Evolutionary conservation across 2,113 vertebrate genomes (phyloP), one percentile per base, ranked within the genome.

Genomic region (Caloenas nicobarica): DNA sequence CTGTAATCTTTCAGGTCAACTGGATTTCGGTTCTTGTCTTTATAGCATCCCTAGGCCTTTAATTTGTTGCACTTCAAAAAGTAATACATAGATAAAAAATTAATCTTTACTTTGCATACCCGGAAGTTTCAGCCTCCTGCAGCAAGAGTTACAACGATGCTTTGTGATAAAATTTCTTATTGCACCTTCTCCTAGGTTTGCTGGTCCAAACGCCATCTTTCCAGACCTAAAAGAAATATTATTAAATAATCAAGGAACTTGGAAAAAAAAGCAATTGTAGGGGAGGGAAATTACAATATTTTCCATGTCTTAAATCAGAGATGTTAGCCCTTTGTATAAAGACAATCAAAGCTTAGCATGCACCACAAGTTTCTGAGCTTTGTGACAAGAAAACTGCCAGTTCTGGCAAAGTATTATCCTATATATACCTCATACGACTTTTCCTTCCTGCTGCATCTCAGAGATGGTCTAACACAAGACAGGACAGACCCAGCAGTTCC

Each of bases 131-230:
- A 99, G 98, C 71, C 97, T 98, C 94, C 86, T 97, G 93, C 99
- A 99, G 97, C 98, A 99, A 66, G 98, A 95, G 93, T 99, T 98
- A 95, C 99, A 99, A n/a, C 53, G 96, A 96, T 99, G 99, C 94
- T 99, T 99, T 96, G 98, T 97, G 96, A 99, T 97, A 97, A 99
- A 99, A 82, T 98, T 98, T 80, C 96, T 98, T 94, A 99, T 98
- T 89, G 99, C 99, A 79, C 97, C 97, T 86, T 98, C 98, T 92
- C 99, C 99, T 85, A 99, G 97, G 94, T 99, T 99, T 96, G 99
- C 98, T 24, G 99, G 99, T 92, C 99, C 99, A 96, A 99, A 99
- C 74, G 98, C 98, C 98, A 99, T 98, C 84, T 98, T 98, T 96
- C 98, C 98, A 96, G 97, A 98, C 90, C 98, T 98, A 94, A 91